phyloP scores from a whole-genome alignment of 1,140 invertebrate species.

The Halyomorpha halys region DNA sequence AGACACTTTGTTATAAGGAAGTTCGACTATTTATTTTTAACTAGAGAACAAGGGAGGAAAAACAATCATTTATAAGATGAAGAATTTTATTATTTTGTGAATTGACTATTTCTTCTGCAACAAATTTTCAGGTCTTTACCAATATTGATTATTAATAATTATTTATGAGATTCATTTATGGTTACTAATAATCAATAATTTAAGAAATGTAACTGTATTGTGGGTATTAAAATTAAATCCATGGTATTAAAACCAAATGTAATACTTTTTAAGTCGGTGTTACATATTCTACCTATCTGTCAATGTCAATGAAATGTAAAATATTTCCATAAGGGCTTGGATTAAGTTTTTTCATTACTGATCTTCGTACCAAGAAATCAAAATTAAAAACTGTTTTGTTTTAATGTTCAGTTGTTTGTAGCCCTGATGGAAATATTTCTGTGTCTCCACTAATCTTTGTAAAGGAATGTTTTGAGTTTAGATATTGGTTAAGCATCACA shows the following conservation, averaged over 20 bases:
- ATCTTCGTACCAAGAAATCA: no score
- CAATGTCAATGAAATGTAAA: no score
- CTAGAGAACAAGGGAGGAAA: no score
- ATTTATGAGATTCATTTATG: neutral
- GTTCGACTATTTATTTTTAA: no score
- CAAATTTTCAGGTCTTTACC: constrained; percentile 45
- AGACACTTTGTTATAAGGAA: no score
- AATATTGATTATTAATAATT: neutral
- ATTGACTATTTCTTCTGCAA: constrained; percentile 38
- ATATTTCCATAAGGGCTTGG: no score
- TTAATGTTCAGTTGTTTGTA: neutral
- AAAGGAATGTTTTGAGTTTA: neutral
- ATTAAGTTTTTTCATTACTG: no score
- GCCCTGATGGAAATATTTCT: constrained; percentile 2
- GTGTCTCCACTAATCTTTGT: constrained; percentile 1
- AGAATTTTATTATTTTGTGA: neutral
- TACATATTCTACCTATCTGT: no score
- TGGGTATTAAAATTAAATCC: neutral
- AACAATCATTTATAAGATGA: neutral
- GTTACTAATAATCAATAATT: constrained; percentile 1
- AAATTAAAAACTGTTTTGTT: neutral
- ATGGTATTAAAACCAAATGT: no score
- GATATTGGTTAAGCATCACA: no score
- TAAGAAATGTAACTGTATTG: neutral
- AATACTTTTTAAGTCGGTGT: no score